Evolutionary conservation across 2,797 vertebrate genomes (phyloP).

Genomic region (Scomberomorus guttatus): DNA sequence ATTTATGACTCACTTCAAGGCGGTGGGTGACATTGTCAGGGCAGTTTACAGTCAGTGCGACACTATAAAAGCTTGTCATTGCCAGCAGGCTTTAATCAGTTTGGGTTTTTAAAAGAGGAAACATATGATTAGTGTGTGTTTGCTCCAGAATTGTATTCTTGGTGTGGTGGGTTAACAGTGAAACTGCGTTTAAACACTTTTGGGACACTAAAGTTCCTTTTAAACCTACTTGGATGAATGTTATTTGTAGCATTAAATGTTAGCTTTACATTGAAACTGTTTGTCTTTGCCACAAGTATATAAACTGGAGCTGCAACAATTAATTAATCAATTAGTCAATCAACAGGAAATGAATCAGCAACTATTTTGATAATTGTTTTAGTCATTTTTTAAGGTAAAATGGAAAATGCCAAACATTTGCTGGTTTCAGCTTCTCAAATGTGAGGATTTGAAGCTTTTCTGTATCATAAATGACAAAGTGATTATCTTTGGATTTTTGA

Average conservation of each 20-base stretch:
- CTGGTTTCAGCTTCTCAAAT: too few species aligned
- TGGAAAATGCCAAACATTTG: neutral
- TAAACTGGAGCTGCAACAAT: too few species aligned
- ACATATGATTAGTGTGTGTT: neutral
- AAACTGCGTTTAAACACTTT: neutral
- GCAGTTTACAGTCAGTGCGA: neutral
- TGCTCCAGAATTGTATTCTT: neutral
- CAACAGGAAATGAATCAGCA: too few species aligned
- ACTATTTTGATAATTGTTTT: too few species aligned
- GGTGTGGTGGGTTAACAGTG: neutral
- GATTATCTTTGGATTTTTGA: too few species aligned
- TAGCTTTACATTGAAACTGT: neutral
- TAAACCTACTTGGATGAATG: neutral
- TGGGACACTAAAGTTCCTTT: neutral
- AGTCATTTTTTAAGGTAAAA: neutral
- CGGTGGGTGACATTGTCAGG: neutral
- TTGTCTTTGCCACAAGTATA: neutral
- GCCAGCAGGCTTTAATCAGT: neutral
- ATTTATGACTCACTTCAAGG: neutral
- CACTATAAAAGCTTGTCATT: neutral
- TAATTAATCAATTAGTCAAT: too few species aligned
- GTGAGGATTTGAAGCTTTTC: too few species aligned
- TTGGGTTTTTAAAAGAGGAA: conserved; percentile 23
- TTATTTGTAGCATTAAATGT: neutral
- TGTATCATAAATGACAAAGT: too few species aligned